Percentiles rank a stretch among this genome's conserved stretches.
Evolutionary conservation across 2,113 vertebrate species (phyloP).

Genomic region (Petaurus breviceps): DNA sequence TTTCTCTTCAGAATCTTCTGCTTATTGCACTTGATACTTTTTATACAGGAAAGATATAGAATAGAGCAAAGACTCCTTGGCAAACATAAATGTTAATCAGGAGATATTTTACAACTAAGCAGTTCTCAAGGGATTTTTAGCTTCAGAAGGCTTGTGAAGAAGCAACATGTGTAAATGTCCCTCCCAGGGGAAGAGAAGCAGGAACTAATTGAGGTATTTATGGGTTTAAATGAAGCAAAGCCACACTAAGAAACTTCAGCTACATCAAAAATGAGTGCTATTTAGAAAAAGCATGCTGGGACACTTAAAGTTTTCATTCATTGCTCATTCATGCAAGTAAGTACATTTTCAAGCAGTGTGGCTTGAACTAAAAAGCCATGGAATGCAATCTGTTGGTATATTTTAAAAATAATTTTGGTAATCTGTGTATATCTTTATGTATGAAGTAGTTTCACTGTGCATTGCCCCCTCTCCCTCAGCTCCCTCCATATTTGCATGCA

Average conservation of each 20-base stretch:
- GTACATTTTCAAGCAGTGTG: constrained; percentile 75
- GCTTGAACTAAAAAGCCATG: constrained; percentile 81
- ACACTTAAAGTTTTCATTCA: constrained; percentile 81
- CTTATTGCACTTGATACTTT: background rate
- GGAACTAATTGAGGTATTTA: constrained; percentile 87
- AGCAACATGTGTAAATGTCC: constrained; percentile 78
- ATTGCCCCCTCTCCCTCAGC: background rate
- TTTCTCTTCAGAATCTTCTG: background rate
- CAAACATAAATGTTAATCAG: constrained; percentile 66
- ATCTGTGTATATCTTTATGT: background rate
- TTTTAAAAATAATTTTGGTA: background rate
- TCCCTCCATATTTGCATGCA: background rate
- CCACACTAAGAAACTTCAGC: constrained; percentile 74
- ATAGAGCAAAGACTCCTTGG: background rate
- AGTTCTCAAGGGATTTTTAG: constrained; percentile 54
- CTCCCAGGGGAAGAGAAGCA: constrained; percentile 79
- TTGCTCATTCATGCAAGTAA: constrained; percentile 80
- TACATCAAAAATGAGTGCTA: constrained; percentile 52
- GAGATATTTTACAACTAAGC: constrained; percentile 60
- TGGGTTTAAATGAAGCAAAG: constrained; percentile 88
- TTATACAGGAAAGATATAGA: constrained; percentile 11
- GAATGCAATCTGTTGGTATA: constrained; percentile 78
- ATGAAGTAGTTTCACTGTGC: background rate
- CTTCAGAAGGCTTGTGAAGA: constrained; percentile 76
- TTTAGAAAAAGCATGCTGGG: constrained; percentile 62